Evolutionary conservation across 35 echinoderm and acorn worm species (phyloP), one percentile per base, ranked within the genome.

Genomic region (Heliocidaris tuberculata): DNA sequence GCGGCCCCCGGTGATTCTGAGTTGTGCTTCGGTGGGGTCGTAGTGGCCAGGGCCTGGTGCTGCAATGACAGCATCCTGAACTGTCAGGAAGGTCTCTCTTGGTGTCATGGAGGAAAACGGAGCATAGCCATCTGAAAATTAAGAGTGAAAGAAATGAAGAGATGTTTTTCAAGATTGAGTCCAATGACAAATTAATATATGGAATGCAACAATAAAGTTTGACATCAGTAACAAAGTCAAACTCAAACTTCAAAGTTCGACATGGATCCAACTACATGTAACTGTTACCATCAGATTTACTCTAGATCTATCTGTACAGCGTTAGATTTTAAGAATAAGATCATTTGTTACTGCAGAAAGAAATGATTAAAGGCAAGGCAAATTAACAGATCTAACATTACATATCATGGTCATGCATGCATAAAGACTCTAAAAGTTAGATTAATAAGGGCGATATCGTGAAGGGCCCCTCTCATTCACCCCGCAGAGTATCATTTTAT

Each of bases 31-130:
- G 2, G 56, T 42, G 8, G 97, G 98, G 50, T 99, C 98, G 61
- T 99, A 99, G n/a, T 99, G 98, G 31, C 98, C 98, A 31, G 98
- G 98, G 17, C 98, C 98, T 60, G 98, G 98, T 70, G 98, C 98
- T 85, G 98, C 98, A 85, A 99, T 99, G 27, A 99, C 98, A 17
- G 50, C 95, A 87, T 99, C 98, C 60, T 97, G 98, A 47, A 99
- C 95, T 16, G 90, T 94, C 7, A 99, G 92, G 71, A 99, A 99
- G n/a, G 98, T 97, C 92, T 99, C 98, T 17, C 98, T 96, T 1
- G 94, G 85, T 32, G 95, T 97, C 98, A 99, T 99, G 31, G 98
- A 97, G 24, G 95, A 96, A 85, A 99, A 99, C 17, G 98, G 98
- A 30, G 98, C 98, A 95, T 99, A 99, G 21, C 98, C 98, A 99